Percentiles rank a stretch among this genome's conserved stretches.
phyloP scores from a whole-genome alignment of 2,888 invertebrate species.

The Eupelmus urozonus region DNA sequence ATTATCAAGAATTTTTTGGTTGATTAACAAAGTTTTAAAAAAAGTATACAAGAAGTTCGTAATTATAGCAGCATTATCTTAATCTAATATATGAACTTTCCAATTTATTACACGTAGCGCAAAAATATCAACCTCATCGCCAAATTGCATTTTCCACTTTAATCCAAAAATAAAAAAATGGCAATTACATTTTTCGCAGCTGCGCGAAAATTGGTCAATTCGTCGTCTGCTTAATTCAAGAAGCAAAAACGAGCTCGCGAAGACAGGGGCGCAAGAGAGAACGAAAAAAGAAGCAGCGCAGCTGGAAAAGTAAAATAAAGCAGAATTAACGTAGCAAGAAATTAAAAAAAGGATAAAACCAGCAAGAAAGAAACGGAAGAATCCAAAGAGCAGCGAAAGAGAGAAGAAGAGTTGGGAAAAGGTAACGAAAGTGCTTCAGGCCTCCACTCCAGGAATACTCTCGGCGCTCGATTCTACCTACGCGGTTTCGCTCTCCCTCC shows the following conservation, averaged over 20 bases:
- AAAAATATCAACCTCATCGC: too few relatives aligned
- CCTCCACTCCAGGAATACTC: constrained; percentile 20
- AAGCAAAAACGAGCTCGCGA: neutral
- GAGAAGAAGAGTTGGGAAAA: neutral
- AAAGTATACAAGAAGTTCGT: too few relatives aligned
- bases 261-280: neutral
- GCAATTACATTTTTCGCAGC: too few relatives aligned
- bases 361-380: neutral
- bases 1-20: too few relatives aligned
- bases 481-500: constrained; percentile 9
- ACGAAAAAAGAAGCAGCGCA: neutral
- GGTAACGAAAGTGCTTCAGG: constrained; percentile 28
- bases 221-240: neutral
- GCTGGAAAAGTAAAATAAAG: neutral
- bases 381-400: neutral
- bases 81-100: too few relatives aligned
- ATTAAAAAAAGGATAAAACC: neutral
- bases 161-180: too few relatives aligned
- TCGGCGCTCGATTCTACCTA: constrained; percentile 26
- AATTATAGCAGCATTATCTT: too few relatives aligned
- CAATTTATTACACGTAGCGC: too few relatives aligned
- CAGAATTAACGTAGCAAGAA: constrained; percentile 3
- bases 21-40: too few relatives aligned
- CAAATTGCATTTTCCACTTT: too few relatives aligned
- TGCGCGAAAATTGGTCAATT: neutral